Evolutionary conservation across 92 coral and sea anemone genomes (phyloP), one percentile per base, ranked within the genome.

Genomic region (Paramuricea clavata): DNA sequence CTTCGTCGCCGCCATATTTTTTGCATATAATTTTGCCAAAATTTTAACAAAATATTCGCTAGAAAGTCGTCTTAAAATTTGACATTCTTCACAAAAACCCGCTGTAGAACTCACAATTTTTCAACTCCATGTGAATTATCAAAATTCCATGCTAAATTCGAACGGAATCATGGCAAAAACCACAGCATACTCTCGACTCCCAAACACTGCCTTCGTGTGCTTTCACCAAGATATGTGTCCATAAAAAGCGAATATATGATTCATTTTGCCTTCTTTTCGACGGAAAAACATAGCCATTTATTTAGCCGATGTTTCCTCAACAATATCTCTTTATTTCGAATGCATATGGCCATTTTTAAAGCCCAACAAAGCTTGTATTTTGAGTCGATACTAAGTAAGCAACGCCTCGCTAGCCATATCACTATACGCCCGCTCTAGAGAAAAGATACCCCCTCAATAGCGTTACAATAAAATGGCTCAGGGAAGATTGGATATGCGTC

Each of bases 401-500:
- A 60, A 50, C 69, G 69, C 83, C 47, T n/a, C 69, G 8, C 62
- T 54, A 5, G 25, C 62, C 62, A 28, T 12, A 49, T 32, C 23
- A 49, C 25, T 31, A 28, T 17, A 28, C 25, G 16, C 30, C 19
- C 30, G 68, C n/a, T 60, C 43, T 52, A 7, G 62, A 31, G 26
- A 6, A 35, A 78, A 78, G 43, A 35, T 78, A 79, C 84, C 84
- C 84, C 84, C 84, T 79, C 72, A 59, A n/a, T 61, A 39, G 72
- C 73, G 71, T 43, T 79, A 54, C 56, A 36, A 28, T 28, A 79
- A 35, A 57, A 33, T 57, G 70, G 17, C 72, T 61, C 49, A 49
- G 71, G 67, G 65, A 44, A 34, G 19, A 78, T 60, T 49, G 56
- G 84, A 21, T n/a, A n/a, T 35, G 84, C 84, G 84, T 79, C 84